Evolutionary conservation across 2,888 invertebrate species (phyloP).

Genomic region (Sturmia bella): DNA sequence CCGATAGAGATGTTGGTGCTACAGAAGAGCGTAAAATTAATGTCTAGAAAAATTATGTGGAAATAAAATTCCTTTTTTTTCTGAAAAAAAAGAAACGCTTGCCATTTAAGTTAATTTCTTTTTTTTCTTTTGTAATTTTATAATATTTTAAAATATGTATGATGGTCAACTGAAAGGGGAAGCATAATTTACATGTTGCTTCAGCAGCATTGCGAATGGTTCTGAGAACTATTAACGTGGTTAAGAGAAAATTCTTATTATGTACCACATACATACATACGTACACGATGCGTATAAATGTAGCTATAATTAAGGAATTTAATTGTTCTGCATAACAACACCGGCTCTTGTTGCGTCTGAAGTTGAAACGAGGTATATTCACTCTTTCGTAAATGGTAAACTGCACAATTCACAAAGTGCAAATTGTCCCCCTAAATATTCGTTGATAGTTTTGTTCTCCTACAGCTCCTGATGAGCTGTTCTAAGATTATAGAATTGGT

Average conservation of each 20-base stretch:
- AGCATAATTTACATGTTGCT: constrained; percentile 23
- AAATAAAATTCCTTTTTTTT: constrained; percentile 35
- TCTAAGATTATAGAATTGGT: no score
- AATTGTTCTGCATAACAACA: no score
- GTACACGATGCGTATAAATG: no score
- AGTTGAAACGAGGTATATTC: no score
- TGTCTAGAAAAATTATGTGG: constrained; percentile 40
- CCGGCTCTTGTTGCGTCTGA: no score
- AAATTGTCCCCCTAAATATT: no score
- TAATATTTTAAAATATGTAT: constrained; percentile 9
- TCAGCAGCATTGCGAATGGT: constrained; percentile 32
- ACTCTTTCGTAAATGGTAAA: no score
- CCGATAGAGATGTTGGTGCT: constrained; percentile 31
- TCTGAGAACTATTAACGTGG: constrained; percentile 64
- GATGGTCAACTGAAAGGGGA: constrained; percentile 22
- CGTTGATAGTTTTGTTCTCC: no score
- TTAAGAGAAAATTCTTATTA: constrained; percentile 53
- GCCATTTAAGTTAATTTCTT: constrained; percentile 6
- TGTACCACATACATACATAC: not conserved
- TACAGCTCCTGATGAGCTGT: no score
- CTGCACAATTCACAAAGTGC: no score
- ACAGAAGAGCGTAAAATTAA: constrained; percentile 26
- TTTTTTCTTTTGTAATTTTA: constrained; percentile 8
- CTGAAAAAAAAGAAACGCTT: constrained; percentile 6
- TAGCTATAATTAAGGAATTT: no score